Percentiles rank a stretch among this genome's conserved stretches.
phyloP scores from a whole-genome alignment of 2,888 invertebrate genomes.

The Dromius quadrimaculatus region DNA sequence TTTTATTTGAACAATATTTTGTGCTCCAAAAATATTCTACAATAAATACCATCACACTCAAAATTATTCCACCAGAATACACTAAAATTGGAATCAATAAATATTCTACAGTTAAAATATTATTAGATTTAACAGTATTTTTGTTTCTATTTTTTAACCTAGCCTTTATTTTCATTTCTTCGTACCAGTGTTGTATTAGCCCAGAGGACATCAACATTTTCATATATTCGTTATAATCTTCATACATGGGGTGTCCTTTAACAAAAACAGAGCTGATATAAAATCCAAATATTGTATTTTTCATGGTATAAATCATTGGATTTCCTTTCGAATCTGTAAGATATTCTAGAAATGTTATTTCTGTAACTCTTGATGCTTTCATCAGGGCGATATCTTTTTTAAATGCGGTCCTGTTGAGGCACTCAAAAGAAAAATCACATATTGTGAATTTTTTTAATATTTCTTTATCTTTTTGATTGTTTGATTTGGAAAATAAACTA shows the following conservation, averaged over 20 bases:
- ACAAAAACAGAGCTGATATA: slow-evolving; percentile 13
- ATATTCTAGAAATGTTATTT: slow-evolving; percentile 17
- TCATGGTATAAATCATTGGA: slow-evolving; percentile 1
- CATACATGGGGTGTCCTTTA: slow-evolving; percentile 34
- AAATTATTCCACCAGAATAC: neutral
- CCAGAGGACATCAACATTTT: slow-evolving; percentile 8
- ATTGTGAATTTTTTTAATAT: slow-evolving; percentile 2
- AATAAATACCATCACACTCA: slow-evolving; percentile 14
- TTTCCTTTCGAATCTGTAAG: slow-evolving; percentile 4
- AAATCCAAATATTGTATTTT: neutral
- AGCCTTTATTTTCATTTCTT: slow-evolving; percentile 11
- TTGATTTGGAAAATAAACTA: neutral
- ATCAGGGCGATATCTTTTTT: slow-evolving; percentile 24
- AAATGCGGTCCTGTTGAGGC: slow-evolving; percentile 15
- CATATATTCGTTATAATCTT: slow-evolving; percentile 22
- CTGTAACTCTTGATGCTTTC: neutral
- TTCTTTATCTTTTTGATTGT: neutral
- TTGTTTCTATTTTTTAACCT: neutral
- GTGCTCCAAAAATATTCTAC: slow-evolving; percentile 20
- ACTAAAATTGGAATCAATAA: neutral
- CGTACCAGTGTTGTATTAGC: slow-evolving; percentile 13
- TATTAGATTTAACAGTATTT: neutral
- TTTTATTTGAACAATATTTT: neutral
- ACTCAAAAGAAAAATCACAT: slow-evolving; percentile 16
- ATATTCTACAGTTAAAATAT: slow-evolving; percentile 4